A percentile compares a stretch with the other conserved stretches of the same genome.
Conservation (phyloP, 1,140 invertebrate species). For the Wasmannia auropunctata region DNA sequence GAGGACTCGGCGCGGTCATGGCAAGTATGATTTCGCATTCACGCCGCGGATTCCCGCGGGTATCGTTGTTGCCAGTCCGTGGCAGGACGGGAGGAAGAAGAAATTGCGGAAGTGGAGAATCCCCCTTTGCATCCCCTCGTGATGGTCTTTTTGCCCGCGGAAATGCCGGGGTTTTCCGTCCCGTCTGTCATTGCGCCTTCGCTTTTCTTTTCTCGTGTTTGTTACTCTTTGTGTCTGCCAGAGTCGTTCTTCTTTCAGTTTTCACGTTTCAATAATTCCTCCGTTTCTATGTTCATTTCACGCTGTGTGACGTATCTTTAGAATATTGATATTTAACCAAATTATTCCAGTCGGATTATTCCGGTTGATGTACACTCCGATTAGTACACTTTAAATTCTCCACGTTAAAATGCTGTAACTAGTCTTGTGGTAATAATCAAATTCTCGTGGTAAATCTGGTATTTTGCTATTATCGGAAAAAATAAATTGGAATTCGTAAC, state of each 20-base stretch:
- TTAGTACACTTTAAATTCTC: too few relatives aligned
- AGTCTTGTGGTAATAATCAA: background rate
- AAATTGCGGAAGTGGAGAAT: conserved; percentile 16
- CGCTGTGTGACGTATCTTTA: background rate
- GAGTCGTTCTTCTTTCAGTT: background rate
- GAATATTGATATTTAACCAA: background rate
- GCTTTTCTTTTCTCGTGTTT: background rate
- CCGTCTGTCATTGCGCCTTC: conserved; percentile 6
- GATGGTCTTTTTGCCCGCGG: background rate
- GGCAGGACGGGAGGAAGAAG: conserved; percentile 12
- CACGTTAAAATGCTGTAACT: background rate
- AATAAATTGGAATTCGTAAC: background rate
- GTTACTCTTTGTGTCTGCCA: conserved; percentile 22
- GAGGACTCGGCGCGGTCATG: conserved; percentile 44
- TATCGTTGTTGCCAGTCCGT: conserved; percentile 38
- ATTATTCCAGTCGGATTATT: too few relatives aligned
- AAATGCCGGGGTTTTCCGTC: conserved; percentile 20
- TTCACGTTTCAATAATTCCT: background rate
- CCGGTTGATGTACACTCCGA: too few relatives aligned
- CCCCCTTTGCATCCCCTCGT: background rate
- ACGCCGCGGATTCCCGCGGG: conserved; percentile 14
- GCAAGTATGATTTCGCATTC: conserved; percentile 56
- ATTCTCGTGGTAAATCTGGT: background rate
- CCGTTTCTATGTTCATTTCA: background rate
- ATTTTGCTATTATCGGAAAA: background rate